Evolutionary conservation across 2,888 invertebrate species (phyloP).

Genomic region (Dusona sp.): DNA sequence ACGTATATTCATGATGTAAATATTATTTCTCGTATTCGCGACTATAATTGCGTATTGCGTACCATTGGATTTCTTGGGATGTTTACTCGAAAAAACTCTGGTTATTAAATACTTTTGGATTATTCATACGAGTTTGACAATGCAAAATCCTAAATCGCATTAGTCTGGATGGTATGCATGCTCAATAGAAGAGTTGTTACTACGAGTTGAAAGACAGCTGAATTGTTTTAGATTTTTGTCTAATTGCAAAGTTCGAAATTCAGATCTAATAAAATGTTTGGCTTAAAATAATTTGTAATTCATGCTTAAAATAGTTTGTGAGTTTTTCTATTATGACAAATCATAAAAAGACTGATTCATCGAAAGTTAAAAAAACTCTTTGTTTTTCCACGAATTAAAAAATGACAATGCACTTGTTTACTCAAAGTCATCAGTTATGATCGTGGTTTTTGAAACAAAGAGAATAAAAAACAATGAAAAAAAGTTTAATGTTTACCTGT

Average conservation of each 20-base stretch:
- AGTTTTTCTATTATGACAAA: slow-evolving; percentile 85
- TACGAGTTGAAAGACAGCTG: no score
- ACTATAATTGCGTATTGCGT: no score
- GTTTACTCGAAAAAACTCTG: no score
- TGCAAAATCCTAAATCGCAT: no score
- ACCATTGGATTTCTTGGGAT: no score
- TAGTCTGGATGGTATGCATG: no score
- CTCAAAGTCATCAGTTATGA: slow-evolving; percentile 81
- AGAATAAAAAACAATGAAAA: slow-evolving; percentile 9
- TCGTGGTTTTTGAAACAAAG: slow-evolving; percentile 75
- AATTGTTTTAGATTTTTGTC: neutral
- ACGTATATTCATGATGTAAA: no score
- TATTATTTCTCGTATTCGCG: no score
- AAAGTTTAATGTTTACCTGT: slow-evolving; percentile 86
- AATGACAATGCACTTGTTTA: slow-evolving; percentile 75
- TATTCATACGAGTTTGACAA: no score
- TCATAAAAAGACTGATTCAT: slow-evolving; percentile 79
- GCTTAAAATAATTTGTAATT: neutral
- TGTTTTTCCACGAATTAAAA: slow-evolving; percentile 85
- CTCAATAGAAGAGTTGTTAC: no score
- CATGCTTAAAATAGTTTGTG: slow-evolving; percentile 77
- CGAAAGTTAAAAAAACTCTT: slow-evolving; percentile 85
- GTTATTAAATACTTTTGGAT: no score
- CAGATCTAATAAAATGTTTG: neutral
- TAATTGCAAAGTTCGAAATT: neutral